These are phyloP conservation scores for Chorisops tibialis DNA, from an alignment of 2,888 invertebrate species.

Conservation along the genomic window DNA sequence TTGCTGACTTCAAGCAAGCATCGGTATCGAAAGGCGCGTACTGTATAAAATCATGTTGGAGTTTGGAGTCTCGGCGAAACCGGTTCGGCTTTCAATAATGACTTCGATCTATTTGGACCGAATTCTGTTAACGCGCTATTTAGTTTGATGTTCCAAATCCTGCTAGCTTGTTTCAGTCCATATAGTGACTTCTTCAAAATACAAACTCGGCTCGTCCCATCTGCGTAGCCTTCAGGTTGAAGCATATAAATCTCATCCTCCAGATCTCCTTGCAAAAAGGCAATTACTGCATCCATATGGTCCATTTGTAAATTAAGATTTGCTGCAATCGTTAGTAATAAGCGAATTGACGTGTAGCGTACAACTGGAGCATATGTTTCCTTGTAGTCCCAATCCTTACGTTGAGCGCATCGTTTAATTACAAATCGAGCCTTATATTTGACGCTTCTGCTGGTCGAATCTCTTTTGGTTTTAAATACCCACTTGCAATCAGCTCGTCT, in stretches of 20 bases:
- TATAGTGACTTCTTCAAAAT: background rate
- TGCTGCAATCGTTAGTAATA: background rate
- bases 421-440: background rate
- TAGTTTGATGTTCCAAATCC: background rate
- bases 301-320: background rate
- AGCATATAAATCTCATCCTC: background rate
- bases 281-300: conserved; percentile 1
- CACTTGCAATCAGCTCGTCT: background rate
- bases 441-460: background rate
- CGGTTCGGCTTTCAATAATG: background rate
- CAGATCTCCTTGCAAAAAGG: background rate
- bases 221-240: background rate
- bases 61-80: too few relatives aligned
- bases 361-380: background rate
- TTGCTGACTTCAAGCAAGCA: too few relatives aligned
- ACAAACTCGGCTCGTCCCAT: background rate
- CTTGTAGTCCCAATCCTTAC: background rate
- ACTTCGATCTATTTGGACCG: background rate
- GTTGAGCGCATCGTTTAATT: background rate
- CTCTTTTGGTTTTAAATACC: background rate
- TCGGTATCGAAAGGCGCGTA: too few relatives aligned
- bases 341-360: background rate
- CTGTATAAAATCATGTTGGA: too few relatives aligned
- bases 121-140: background rate
- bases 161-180: background rate